Evolutionary conservation across 2,113 vertebrate species (phyloP).

Genomic region (Phocoena sinus): DNA sequence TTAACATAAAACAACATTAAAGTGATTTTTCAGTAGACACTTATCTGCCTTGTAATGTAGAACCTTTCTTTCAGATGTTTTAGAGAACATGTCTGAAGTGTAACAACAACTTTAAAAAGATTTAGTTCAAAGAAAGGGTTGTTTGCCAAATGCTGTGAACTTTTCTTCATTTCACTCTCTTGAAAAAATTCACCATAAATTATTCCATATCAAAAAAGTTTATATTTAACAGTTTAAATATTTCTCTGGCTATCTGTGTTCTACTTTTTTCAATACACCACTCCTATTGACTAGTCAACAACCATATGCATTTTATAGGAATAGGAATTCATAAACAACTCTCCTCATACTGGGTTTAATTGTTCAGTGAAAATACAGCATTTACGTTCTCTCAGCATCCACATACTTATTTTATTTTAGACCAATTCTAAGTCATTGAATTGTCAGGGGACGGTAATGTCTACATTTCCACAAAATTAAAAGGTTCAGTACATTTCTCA

Average conservation of each 20-base stretch:
- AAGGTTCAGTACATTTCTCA: background rate
- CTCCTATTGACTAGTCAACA: background rate
- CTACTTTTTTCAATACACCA: background rate
- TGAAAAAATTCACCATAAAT: background rate
- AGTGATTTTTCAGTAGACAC: background rate
- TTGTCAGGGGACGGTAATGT: background rate
- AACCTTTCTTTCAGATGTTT: background rate
- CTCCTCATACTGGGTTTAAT: background rate
- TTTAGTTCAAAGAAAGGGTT: background rate
- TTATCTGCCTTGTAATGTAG: background rate
- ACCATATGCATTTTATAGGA: background rate
- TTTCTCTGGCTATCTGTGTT: background rate
- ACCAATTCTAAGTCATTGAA: background rate
- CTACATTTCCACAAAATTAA: background rate
- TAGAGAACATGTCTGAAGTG: background rate
- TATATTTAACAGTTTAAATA: background rate
- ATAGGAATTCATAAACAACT: background rate
- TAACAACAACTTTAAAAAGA: background rate
- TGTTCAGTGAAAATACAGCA: background rate
- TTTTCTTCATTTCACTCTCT: background rate
- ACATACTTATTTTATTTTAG: background rate
- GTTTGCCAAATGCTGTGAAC: background rate
- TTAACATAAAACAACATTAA: background rate
- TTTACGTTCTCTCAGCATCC: background rate
- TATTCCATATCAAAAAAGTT: background rate